Conservation (phyloP, 2,888 invertebrate genomes). For the Mimas tiliae region DNA sequence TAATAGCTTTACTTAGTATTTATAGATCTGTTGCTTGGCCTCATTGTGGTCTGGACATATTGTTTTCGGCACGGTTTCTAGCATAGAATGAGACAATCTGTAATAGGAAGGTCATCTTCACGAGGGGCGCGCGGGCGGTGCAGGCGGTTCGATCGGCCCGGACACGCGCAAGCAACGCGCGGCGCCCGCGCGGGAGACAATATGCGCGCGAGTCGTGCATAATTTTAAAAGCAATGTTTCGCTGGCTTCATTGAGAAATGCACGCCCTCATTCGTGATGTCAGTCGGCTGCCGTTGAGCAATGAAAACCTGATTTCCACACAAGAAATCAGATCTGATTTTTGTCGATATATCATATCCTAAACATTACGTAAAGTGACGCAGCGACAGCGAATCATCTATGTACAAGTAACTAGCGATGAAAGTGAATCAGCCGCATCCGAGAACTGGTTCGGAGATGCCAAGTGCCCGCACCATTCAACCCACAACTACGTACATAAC, state of each 20-base stretch:
- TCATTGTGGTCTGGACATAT: background rate
- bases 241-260: conserved; percentile 81
- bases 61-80: background rate
- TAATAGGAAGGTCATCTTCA: background rate
- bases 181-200: conserved; percentile 53
- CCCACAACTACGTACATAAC: conserved; percentile 42
- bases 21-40: background rate
- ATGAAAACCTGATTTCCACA: conserved; percentile 79
- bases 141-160: background rate
- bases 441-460: conserved; percentile 51
- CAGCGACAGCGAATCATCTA: conserved; percentile 38
- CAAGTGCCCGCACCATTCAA: conserved; percentile 30
- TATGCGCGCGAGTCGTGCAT: conserved; percentile 75
- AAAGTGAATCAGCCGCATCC: conserved; percentile 56
- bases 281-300: conserved; percentile 72
- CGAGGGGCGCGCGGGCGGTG: background rate
- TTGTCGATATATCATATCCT: conserved; percentile 49
- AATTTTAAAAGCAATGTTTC: conserved; percentile 80
- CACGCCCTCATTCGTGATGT: conserved; percentile 80
- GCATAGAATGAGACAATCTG: background rate
- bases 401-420: conserved; percentile 55
- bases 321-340: conserved; percentile 72
- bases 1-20: background rate
- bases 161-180: conserved; percentile 35
- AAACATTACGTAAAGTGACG: conserved; percentile 54